These are phyloP conservation scores for Tetragnatha montana DNA, from an alignment of 2,888 invertebrate species.

Conservation along the genomic window DNA sequence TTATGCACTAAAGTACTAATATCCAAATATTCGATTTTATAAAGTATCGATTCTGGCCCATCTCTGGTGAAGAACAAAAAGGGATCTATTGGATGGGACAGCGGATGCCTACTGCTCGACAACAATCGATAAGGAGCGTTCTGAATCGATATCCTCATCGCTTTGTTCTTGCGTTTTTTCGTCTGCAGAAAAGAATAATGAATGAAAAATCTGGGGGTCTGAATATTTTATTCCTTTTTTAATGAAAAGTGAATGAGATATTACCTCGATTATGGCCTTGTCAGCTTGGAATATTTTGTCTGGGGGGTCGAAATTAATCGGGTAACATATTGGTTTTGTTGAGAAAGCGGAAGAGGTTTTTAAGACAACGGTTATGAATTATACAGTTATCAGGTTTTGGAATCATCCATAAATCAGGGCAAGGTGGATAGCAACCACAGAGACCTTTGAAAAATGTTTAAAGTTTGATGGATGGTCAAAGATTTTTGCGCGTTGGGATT, in stretches of 20 bases:
- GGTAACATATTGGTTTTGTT: constrained; percentile 1
- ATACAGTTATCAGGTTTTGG: not conserved
- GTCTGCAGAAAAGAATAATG: not conserved
- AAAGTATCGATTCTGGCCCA: too few relatives aligned
- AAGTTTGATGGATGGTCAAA: too few relatives aligned
- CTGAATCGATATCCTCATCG: constrained; percentile 22
- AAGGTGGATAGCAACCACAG: not conserved
- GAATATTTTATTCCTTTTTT: not conserved
- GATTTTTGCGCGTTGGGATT: too few relatives aligned
- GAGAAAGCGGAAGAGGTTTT: not conserved
- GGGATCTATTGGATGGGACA: constrained; percentile 14
- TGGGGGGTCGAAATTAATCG: not conserved
- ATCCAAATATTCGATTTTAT: too few relatives aligned
- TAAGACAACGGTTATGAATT: not conserved
- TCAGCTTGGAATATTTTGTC: not conserved
- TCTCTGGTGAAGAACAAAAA: not conserved
- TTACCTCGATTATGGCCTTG: not conserved
- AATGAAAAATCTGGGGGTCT: not conserved
- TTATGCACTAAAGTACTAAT: too few relatives aligned
- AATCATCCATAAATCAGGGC: not conserved
- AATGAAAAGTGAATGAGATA: not conserved
- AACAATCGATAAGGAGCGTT: constrained; percentile 37
- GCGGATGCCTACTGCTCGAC: constrained; percentile 23
- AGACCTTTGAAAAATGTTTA: not conserved
- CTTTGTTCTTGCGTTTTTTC: constrained; percentile 2